Evolutionary conservation across 92 coral and sea anemone genomes (phyloP).

Genomic region (Chrysogorgia sp.): DNA sequence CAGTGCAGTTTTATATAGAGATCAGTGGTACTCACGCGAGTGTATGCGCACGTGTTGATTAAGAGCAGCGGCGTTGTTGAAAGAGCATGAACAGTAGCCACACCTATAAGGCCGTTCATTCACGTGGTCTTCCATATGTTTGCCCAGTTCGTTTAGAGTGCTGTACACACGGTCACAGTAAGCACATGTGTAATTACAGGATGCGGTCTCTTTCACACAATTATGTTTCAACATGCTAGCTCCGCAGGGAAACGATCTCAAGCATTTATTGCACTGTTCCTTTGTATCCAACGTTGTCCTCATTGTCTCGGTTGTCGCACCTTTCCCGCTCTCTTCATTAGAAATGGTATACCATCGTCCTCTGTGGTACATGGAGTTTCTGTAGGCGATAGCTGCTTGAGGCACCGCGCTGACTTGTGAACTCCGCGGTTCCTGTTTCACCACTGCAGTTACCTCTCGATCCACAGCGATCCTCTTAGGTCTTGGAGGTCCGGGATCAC

Average conservation of each 20-base stretch:
- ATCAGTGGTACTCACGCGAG: slow-evolving; percentile 69
- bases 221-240: slow-evolving; percentile 84
- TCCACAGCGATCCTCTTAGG: slow-evolving; percentile 67
- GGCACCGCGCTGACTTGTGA: too few relatives aligned
- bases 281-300: slow-evolving; percentile 75
- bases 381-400: slow-evolving; percentile 48
- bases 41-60: slow-evolving; percentile 97
- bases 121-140: slow-evolving; percentile 90
- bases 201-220: slow-evolving; percentile 70
- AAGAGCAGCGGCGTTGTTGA: slow-evolving; percentile 78
- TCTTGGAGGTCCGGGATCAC: slow-evolving; percentile 56
- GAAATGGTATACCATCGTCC: slow-evolving; percentile 65
- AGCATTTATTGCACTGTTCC: slow-evolving; percentile 91
- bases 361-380: slow-evolving; percentile 74
- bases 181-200: slow-evolving; percentile 79
- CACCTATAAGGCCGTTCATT: slow-evolving; percentile 96
- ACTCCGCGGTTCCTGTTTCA: slow-evolving; percentile 61
- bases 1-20: too few relatives aligned
- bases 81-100: slow-evolving; percentile 93
- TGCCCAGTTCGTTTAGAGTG: slow-evolving; percentile 86
- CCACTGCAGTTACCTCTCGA: slow-evolving; percentile 60
- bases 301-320: slow-evolving; percentile 53
- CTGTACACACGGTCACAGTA: slow-evolving; percentile 86
- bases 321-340: slow-evolving; percentile 52
- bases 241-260: slow-evolving; percentile 84